A percentile compares a stretch with the other conserved stretches of the same genome.
phyloP scores from a whole-genome alignment of 2,888 invertebrate genomes.

The Onthophagus sagittarius region DNA sequence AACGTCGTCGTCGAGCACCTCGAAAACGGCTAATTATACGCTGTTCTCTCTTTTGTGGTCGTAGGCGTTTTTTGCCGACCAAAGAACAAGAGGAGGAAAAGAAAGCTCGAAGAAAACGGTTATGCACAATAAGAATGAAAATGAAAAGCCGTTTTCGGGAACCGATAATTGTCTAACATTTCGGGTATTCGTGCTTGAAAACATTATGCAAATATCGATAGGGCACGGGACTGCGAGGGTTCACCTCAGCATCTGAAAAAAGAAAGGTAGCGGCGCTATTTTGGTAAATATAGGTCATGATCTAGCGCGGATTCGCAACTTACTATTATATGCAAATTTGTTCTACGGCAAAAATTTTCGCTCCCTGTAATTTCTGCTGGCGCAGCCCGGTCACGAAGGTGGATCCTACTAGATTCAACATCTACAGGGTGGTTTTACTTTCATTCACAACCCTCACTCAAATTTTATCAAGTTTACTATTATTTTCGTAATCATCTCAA shows the following conservation, averaged over 20 bases:
- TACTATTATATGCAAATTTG: slow-evolving; percentile 34
- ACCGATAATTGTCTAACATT: background rate
- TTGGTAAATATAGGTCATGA: slow-evolving; percentile 34
- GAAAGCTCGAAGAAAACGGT: background rate
- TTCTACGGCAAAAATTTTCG: slow-evolving; percentile 17
- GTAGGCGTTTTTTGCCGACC: background rate
- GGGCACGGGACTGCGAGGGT: slow-evolving; percentile 19
- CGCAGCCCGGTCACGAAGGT: slow-evolving; percentile 7
- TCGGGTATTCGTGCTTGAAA: slow-evolving; percentile 22
- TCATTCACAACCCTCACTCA: background rate
- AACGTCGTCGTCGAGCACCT: background rate
- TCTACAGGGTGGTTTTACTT: background rate
- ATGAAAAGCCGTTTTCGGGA: background rate
- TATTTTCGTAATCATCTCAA: too few species aligned
- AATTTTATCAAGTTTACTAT: too few species aligned
- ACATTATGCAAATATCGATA: slow-evolving; percentile 22
- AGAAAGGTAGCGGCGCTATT: slow-evolving; percentile 24
- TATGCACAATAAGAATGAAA: background rate
- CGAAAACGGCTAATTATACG: background rate
- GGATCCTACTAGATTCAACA: background rate
- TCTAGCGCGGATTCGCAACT: slow-evolving; percentile 29
- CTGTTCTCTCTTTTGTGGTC: background rate
- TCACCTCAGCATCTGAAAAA: slow-evolving; percentile 23
- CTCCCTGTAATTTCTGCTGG: slow-evolving; percentile 24
- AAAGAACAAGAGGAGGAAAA: too few species aligned